A percentile compares a stretch with the other conserved stretches of the same genome.
These are phyloP conservation scores for Biston betularia DNA, from an alignment of 2,888 invertebrate genomes.

Conservation along the genomic window DNA sequence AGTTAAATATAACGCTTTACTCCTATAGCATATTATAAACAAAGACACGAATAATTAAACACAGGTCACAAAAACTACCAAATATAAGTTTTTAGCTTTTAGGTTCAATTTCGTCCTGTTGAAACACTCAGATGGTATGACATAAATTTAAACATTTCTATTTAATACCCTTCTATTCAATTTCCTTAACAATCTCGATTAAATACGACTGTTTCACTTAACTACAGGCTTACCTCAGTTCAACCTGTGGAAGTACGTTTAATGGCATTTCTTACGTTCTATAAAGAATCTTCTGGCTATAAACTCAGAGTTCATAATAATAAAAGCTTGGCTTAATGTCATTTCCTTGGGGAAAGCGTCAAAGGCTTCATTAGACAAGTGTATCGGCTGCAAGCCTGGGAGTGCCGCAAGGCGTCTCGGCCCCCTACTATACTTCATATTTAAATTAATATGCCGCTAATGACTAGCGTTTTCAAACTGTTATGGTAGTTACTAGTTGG, in stretches of 20 bases:
- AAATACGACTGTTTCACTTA: constrained; percentile 30
- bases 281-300: constrained; percentile 20
- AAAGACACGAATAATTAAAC: too few species aligned
- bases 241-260: constrained; percentile 43
- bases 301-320: constrained; percentile 7
- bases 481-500: constrained; percentile 37
- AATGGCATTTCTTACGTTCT: background rate
- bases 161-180: too few species aligned
- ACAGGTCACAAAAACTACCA: too few species aligned
- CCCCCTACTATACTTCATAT: constrained; percentile 38
- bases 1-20: background rate
- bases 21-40: too few species aligned
- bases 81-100: too few species aligned
- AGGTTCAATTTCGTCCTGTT: too few species aligned
- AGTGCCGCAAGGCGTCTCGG: constrained; percentile 51
- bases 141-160: too few species aligned
- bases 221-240: constrained; percentile 53
- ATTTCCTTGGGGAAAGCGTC: constrained; percentile 56
- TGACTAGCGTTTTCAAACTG: constrained; percentile 49
- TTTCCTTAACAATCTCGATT: too few species aligned
- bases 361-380: constrained; percentile 65
- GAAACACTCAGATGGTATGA: too few species aligned
- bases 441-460: constrained; percentile 48
- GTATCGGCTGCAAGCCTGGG: constrained; percentile 53
- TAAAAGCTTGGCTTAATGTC: constrained; percentile 33